Percentiles rank a stretch among this genome's conserved stretches.
Conservation (phyloP, 92 coral and sea anemone species). For the Montipora capitata region DNA sequence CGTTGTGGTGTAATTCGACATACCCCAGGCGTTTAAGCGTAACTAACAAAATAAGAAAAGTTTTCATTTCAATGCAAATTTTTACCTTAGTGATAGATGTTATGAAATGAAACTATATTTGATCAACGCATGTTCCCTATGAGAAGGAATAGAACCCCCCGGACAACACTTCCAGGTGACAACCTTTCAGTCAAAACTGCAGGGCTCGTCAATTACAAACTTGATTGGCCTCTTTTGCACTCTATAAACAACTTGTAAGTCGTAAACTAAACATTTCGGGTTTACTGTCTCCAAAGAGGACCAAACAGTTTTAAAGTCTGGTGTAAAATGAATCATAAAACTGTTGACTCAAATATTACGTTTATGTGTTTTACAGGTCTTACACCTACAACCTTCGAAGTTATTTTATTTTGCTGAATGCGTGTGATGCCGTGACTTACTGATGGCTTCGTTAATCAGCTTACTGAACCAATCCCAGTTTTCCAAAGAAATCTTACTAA, state of each 20-base stretch:
- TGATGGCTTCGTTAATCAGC: conserved; percentile 52
- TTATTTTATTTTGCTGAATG: neutral
- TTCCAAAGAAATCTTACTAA: conserved; percentile 41
- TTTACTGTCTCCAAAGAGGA: neutral
- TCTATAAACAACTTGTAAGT: conserved; percentile 40
- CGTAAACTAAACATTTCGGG: conserved; percentile 47
- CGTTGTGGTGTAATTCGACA: neutral
- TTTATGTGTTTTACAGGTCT: neutral
- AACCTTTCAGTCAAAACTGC: neutral
- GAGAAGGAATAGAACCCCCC: neutral
- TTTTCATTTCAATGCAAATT: neutral
- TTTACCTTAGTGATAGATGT: no score
- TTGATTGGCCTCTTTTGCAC: conserved; percentile 12
- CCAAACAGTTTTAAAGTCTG: neutral
- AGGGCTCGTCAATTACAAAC: conserved; percentile 11
- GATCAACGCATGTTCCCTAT: no score
- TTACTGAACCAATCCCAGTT: conserved; percentile 39
- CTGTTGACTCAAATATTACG: neutral
- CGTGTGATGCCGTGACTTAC: conserved; percentile 51
- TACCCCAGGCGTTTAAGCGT: no score
- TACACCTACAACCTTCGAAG: neutral
- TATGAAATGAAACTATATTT: no score
- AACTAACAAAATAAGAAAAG: no score
- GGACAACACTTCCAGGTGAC: neutral
- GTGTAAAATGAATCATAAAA: neutral